Evolutionary conservation across 2,888 invertebrate species (phyloP).

Genomic region (Protodeltote pygarga): DNA sequence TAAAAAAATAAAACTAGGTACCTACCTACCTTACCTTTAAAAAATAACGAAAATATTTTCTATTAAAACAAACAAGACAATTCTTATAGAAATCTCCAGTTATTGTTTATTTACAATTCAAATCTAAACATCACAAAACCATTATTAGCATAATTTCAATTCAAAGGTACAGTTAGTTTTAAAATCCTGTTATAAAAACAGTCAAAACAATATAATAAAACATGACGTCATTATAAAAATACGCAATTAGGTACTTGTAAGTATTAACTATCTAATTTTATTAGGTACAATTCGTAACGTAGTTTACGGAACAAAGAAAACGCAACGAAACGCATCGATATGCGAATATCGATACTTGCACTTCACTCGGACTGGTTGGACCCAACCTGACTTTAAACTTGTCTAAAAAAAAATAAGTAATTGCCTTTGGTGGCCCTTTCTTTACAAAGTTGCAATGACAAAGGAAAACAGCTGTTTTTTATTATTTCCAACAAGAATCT

Average conservation of each 20-base stretch:
- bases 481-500: conserved; percentile 12
- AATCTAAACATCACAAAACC: no score
- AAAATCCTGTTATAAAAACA: background rate
- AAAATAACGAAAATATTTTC: no score
- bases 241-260: conserved; percentile 14
- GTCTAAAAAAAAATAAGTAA: conserved; percentile 35
- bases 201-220: background rate
- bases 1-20: no score
- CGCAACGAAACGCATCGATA: conserved; percentile 24
- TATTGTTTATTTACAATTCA: no score
- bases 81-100: no score
- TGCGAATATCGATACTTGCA: conserved; percentile 35
- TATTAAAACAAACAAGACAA: no score
- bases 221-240: conserved; percentile 3
- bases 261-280: conserved; percentile 5
- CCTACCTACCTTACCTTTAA: no score
- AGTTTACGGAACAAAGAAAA: conserved; percentile 24
- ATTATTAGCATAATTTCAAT: no score
- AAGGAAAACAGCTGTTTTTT: conserved; percentile 46
- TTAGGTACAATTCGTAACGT: background rate
- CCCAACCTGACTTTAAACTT: conserved; percentile 40
- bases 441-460: conserved; percentile 6
- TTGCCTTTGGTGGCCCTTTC: conserved; percentile 27
- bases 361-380: conserved; percentile 40
- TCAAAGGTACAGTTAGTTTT: background rate